These are phyloP conservation scores for Pelagia noctiluca DNA, from an alignment of 30 jellyfish, hydroid and myxozoan genomes.

Conservation along the genomic window DNA sequence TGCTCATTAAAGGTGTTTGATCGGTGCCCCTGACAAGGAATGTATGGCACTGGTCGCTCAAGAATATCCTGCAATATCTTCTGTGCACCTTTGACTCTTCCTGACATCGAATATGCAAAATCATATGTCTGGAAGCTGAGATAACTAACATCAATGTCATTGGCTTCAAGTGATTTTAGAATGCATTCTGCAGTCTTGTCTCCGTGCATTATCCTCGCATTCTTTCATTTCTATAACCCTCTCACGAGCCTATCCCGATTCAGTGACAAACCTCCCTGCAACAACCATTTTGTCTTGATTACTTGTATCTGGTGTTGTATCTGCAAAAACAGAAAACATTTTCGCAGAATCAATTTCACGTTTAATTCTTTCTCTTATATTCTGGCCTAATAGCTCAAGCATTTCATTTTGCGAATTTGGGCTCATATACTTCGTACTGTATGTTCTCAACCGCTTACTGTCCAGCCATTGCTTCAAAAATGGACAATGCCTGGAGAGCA, in stretches of 20 bases:
- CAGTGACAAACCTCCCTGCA: conserved; percentile 13
- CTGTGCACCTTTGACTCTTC: conserved; percentile 43
- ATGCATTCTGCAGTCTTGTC: conserved; percentile 31
- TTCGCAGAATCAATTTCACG: conserved; percentile 25
- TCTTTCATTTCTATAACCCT: conserved; percentile 40
- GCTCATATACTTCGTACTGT: conserved; percentile 27
- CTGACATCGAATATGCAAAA: conserved; percentile 29
- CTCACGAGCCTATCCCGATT: conserved; percentile 26
- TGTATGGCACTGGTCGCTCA: conserved; percentile 38
- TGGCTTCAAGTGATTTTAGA: conserved; percentile 11
- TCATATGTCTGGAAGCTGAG: conserved; percentile 45
- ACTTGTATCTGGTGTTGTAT: conserved; percentile 39
- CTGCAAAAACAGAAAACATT: conserved; percentile 48
- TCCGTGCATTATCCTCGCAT: conserved; percentile 28
- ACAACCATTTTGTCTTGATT: conserved; percentile 36
- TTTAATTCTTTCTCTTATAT: conserved; percentile 30
- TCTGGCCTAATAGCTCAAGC: conserved; percentile 13
- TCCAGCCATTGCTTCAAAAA: conserved; percentile 4
- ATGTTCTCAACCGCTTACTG: background rate
- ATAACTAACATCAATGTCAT: conserved; percentile 11
- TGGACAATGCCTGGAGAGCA: conserved; percentile 21
- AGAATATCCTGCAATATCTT: conserved; percentile 18
- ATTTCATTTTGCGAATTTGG: conserved; percentile 23
- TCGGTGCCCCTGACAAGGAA: conserved; percentile 59
- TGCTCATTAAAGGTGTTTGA: conserved; percentile 46